Evolutionary conservation across 2,888 invertebrate genomes (phyloP), one percentile per base, ranked within the genome.

Genomic region (Eugnorisma glareosa): DNA sequence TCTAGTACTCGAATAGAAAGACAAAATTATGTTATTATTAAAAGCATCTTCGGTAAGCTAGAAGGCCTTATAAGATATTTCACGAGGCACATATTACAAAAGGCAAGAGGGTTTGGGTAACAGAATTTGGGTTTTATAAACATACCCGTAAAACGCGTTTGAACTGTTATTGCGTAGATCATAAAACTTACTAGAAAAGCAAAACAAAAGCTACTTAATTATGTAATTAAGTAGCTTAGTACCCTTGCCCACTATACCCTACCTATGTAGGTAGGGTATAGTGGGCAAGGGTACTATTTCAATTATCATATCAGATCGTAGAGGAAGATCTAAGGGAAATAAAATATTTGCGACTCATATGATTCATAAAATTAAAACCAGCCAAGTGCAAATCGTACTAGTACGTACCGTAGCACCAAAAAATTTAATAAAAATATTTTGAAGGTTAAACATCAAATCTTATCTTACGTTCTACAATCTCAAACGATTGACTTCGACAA

Each of bases 1-100:
- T 90, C 84, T 89, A 88, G 84, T 87, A 83, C 77, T 80, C 68
- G 73, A 73, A 78, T 54, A 68, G 69, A 73, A 77, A 79, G 69
- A 79, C 74, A 73, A 84, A 71, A 81, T 76, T 77, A 80, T 77
- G 70, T 81, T 83, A 59, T 51, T 78, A 80, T 69, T 63, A 81
- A 77, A 85, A 61, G 68, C 66, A 77, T 76, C 51, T 77, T 59
- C 51, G 68, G 64, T 69, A 73, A 80, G 70, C 75, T 70, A 24
- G 45, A 72, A 73, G 76, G 40, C 48, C 57, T 66, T 63, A 67
- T 63, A 68, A 72, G 66, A 77, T 45, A 40, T 72, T 75, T 40
- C 67, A 69, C 61, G 48, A 72, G 51, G 24, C 54, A 63, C 15
- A 31, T 69, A 57, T 69, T 68, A 64, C n/a, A 59, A 68, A 72